Evolutionary conservation across 2,113 vertebrate genomes (phyloP).

Genomic region (Pachycephala philippinensis): DNA sequence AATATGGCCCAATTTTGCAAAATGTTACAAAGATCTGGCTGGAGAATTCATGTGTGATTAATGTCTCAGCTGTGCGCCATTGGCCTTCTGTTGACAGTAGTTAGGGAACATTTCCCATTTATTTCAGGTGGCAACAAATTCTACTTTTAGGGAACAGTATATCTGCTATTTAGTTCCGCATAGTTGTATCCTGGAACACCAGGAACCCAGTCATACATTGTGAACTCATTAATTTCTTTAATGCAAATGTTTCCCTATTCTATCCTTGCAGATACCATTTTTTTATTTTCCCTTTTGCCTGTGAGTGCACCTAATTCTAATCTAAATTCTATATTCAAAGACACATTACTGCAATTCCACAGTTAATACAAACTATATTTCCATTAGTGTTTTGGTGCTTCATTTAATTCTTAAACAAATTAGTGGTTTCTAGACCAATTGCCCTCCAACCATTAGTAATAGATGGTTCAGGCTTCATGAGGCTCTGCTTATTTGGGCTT

Average conservation of each 20-base stretch:
- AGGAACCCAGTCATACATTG: background rate
- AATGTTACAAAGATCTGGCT: background rate
- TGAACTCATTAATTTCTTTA: background rate
- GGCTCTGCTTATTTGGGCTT: background rate
- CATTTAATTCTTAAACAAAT: background rate
- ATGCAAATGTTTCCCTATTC: background rate
- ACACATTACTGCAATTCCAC: background rate
- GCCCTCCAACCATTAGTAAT: background rate
- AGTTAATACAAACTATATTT: background rate
- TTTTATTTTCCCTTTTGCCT: background rate
- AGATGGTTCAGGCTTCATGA: background rate
- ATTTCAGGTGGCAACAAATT: background rate
- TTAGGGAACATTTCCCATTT: background rate
- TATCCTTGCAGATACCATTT: background rate
- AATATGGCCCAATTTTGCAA: background rate
- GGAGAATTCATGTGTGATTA: background rate
- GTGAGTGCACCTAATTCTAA: background rate
- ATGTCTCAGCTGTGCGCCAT: background rate
- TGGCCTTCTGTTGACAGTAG: background rate
- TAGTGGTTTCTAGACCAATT: background rate
- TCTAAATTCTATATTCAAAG: background rate
- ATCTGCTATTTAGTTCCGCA: background rate
- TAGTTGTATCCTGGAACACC: background rate
- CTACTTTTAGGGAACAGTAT: background rate
- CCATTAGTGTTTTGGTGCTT: background rate